Percentiles rank a stretch among this genome's conserved stretches.
Evolutionary conservation across 1,140 invertebrate species (phyloP).

Genomic region (Diprion similis): DNA sequence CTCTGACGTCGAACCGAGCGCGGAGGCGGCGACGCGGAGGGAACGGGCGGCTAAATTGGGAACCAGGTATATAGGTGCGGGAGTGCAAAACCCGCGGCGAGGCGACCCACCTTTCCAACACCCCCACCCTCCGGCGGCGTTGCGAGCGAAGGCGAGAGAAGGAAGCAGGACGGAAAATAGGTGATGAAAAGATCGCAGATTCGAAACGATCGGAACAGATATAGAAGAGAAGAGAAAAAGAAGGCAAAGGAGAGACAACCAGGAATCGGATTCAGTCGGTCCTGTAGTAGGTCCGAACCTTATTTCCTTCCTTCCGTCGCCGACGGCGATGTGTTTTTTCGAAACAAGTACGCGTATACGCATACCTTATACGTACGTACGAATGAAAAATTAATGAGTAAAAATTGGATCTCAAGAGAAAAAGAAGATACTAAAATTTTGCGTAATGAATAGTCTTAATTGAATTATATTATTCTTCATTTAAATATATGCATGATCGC

Average conservation of each 20-base stretch:
- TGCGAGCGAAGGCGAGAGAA: slow-evolving; percentile 8
- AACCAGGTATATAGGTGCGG: not conserved
- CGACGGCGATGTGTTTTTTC: no score
- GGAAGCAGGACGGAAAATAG: slow-evolving; percentile 4
- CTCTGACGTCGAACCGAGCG: slow-evolving; percentile 49
- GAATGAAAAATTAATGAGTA: no score
- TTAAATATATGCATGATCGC: no score
- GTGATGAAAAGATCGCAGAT: not conserved
- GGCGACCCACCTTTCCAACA: no score
- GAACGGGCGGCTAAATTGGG: slow-evolving; percentile 15
- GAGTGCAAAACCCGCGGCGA: not conserved
- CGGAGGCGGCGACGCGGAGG: slow-evolving; percentile 37
- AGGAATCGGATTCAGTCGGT: not conserved
- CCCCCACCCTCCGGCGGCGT: not conserved
- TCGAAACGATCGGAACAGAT: not conserved
- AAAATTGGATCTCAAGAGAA: no score
- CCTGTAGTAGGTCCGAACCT: no score
- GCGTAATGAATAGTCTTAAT: no score
- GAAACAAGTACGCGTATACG: no score
- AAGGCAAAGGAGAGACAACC: not conserved
- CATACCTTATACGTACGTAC: no score
- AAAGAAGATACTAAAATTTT: no score
- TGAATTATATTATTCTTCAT: no score
- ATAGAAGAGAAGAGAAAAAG: slow-evolving; percentile 20
- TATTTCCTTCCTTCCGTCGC: no score